A percentile compares a stretch with the other conserved stretches of the same genome.
Conservation (phyloP, 2,113 vertebrate genomes). For the Variabilichromis moorii region DNA sequence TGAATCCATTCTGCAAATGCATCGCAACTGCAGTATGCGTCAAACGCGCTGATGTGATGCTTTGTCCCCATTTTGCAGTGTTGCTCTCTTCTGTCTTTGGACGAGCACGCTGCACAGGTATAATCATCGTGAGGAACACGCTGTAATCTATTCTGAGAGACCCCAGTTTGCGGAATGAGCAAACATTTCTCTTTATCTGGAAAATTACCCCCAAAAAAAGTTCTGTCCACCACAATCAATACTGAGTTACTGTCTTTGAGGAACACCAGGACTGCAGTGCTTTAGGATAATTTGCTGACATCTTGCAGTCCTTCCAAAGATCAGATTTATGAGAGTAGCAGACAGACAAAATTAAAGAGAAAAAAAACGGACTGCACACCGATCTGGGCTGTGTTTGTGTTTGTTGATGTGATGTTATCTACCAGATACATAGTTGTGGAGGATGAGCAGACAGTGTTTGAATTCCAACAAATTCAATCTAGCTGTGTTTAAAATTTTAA, state of each 20-base stretch:
- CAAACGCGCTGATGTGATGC: background rate
- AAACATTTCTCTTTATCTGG: background rate
- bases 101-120: background rate
- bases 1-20: conserved; percentile 2
- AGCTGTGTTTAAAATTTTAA: background rate
- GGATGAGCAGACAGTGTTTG: background rate
- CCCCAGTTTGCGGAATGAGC: background rate
- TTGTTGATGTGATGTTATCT: background rate
- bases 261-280: background rate
- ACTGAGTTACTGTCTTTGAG: background rate
- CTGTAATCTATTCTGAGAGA: background rate
- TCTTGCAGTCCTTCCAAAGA: background rate
- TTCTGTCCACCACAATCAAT: background rate
- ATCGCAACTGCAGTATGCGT: background rate
- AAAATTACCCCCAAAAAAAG: background rate
- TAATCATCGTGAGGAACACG: background rate
- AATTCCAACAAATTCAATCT: background rate
- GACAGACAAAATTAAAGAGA: background rate
- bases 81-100: background rate
- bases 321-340: background rate
- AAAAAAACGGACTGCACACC: background rate
- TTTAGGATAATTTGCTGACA: background rate
- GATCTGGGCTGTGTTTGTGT: background rate
- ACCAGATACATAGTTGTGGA: background rate
- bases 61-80: background rate